Percentiles rank a stretch among this genome's conserved stretches.
phyloP scores from a whole-genome alignment of 2,113 vertebrate genomes.

The Antennarius striatus region DNA sequence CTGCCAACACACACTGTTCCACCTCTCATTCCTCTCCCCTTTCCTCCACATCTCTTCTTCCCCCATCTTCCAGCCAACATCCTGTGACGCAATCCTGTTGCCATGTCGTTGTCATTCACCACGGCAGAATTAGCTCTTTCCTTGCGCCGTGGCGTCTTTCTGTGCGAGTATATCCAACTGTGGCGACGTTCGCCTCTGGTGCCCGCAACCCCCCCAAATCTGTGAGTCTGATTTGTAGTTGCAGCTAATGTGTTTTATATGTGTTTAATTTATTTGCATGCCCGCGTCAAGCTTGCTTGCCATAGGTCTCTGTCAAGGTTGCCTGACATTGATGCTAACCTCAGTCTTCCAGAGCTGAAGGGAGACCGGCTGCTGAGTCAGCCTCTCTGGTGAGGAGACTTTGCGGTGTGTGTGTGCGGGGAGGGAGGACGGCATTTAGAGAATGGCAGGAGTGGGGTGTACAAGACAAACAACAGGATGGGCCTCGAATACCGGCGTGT shows the following conservation, averaged over 20 bases:
- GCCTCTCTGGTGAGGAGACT: conserved; percentile 36
- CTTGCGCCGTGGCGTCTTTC: conserved; percentile 16
- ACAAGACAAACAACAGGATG: conserved; percentile 30
- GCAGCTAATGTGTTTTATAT: conserved; percentile 23
- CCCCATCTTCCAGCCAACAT: conserved; percentile 42
- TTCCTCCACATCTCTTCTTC: conserved; percentile 13
- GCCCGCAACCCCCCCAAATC: background rate
- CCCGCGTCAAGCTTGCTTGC: conserved; percentile 39
- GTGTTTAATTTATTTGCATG: conserved; percentile 62
- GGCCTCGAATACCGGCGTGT: conserved; percentile 34
- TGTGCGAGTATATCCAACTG: conserved; percentile 15
- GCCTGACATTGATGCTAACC: conserved; percentile 67
- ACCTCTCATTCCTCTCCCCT: conserved; percentile 8
- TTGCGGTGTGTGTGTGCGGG: conserved; percentile 30
- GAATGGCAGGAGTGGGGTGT: conserved; percentile 1
- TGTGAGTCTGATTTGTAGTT: conserved; percentile 48
- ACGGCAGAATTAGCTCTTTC: conserved; percentile 67
- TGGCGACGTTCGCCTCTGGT: conserved; percentile 13
- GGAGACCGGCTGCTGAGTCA: conserved; percentile 63
- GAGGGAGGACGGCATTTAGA: conserved; percentile 15
- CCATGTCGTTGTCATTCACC: conserved; percentile 71
- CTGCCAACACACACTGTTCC: conserved; percentile 24
- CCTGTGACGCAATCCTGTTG: conserved; percentile 73
- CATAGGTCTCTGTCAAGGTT: conserved; percentile 67
- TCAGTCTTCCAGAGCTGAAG: conserved; percentile 40